These are phyloP conservation scores for Squalus acanthias DNA, from an alignment of 2,797 vertebrate genomes.

Conservation along the genomic window DNA sequence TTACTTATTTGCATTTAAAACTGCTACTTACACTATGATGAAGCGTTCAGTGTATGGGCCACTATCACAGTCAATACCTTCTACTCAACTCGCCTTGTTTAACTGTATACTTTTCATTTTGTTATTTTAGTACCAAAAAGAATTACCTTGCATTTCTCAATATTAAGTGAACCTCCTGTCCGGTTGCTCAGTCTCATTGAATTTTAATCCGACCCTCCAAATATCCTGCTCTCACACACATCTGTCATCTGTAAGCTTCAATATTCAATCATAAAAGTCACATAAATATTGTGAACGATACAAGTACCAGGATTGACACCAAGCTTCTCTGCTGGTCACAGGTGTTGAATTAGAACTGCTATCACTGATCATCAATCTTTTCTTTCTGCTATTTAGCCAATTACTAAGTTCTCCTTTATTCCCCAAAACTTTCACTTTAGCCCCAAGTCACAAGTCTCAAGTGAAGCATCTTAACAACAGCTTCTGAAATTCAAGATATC, in stretches of 20 bases:
- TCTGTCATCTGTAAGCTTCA: background rate
- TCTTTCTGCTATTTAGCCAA: background rate
- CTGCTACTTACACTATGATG: background rate
- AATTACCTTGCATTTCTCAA: too few species aligned
- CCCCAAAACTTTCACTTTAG: background rate
- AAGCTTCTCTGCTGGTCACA: background rate
- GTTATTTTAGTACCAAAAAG: too few species aligned
- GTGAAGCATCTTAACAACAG: background rate
- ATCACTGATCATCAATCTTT: background rate
- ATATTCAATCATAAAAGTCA: background rate
- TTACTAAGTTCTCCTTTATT: too few species aligned
- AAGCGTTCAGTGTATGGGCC: background rate
- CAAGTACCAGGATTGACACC: background rate
- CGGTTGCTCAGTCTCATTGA: background rate
- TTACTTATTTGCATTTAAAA: background rate
- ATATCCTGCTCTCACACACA: background rate
- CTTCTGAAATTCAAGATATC: slow-evolving; percentile 5
- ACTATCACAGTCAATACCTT: too few species aligned
- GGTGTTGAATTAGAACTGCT: background rate
- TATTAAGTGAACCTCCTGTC: too few species aligned
- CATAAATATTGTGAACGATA: background rate
- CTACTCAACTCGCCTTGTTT: too few species aligned
- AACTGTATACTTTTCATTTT: too few species aligned
- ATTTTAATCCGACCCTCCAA: background rate
- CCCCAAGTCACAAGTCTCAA: background rate